Base-by-base conservation (phyloP, 2,113 vertebrate species). In the Dendrocopos noguchii region DNA sequence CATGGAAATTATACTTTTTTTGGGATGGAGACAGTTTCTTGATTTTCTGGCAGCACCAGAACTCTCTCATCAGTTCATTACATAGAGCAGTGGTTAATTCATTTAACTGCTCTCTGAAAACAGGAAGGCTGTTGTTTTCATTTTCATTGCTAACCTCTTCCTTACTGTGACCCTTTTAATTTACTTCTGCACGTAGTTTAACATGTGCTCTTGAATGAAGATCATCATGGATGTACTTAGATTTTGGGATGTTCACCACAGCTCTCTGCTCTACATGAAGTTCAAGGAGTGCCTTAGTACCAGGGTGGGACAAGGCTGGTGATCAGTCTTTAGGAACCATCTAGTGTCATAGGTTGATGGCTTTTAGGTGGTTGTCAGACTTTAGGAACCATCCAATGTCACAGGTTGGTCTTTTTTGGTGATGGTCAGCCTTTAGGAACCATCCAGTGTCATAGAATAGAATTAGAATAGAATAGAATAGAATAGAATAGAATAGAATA, bases 151-250 rank as follows among this genome's bases (percentile, higher is more conserved):
- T 42, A 88, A 80, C 6, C 8, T 89, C 5, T 52, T 70, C 11
- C 67, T 25, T 57, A 86, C 53, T 87, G 47, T 33, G 76, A 57
- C 42, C 9, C 68, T 28, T 95, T 94, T 63, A n/a, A 64, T 63
- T 64, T 84, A 63, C 15, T 87, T 91, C 34, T 85, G 29, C 87
- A 87, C 57, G 53, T 71, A 72, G 36, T 53, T 82, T 93, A 93
- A 28, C 56, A 50, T 68, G 79, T 4, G 3, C 14, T 93, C 18
- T 71, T 59, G 47, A 90, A 91, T 82, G 77, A 84, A 71, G 89
- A 73, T 46, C 36, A 76, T 75, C 42, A 55, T 6, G 65, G 80
- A 93, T 53, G 18, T 60, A n/a, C 83, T 84, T 65, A 17, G 7
- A 87, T 63, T 71, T 81, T 59, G 92, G 72, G 56, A 82, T 59